Percentiles rank a stretch among this genome's conserved stretches.
Conservation (phyloP, 2,797 vertebrate species). For the Pantherophis vulpinus region DNA sequence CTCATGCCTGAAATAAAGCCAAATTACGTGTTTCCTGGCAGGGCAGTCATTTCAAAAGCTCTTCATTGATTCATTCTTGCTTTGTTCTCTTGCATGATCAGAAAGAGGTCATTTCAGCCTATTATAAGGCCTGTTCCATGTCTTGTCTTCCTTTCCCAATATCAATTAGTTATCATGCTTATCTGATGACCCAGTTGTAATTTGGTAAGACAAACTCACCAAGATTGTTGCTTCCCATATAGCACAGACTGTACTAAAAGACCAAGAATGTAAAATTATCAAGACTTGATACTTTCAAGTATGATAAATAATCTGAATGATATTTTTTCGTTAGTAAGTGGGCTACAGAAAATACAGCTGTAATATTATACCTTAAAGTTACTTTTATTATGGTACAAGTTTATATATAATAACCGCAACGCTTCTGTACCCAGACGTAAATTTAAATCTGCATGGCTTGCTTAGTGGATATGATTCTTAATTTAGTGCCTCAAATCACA, state of each 20-base stretch:
- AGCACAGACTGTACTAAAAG: background rate
- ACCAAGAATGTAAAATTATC: background rate
- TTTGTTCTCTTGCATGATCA: background rate
- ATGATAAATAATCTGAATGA: background rate
- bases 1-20: background rate
- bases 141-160: background rate
- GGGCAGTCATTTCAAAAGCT: background rate
- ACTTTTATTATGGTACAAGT: background rate
- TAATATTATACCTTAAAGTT: background rate
- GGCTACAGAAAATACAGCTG: background rate
- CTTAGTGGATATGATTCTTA: background rate
- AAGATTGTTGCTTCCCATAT: background rate
- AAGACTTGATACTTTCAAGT: accelerated
- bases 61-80: background rate
- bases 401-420: background rate
- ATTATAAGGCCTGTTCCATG: background rate
- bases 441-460: background rate
- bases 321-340: background rate
- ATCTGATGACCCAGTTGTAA: background rate
- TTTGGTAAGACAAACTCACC: background rate
- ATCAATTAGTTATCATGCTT: background rate
- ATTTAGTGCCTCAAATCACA: background rate
- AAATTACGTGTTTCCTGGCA: background rate
- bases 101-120: background rate
- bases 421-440: background rate